Conservation (phyloP, 2,797 vertebrate species). For the Brotula barbata region DNA sequence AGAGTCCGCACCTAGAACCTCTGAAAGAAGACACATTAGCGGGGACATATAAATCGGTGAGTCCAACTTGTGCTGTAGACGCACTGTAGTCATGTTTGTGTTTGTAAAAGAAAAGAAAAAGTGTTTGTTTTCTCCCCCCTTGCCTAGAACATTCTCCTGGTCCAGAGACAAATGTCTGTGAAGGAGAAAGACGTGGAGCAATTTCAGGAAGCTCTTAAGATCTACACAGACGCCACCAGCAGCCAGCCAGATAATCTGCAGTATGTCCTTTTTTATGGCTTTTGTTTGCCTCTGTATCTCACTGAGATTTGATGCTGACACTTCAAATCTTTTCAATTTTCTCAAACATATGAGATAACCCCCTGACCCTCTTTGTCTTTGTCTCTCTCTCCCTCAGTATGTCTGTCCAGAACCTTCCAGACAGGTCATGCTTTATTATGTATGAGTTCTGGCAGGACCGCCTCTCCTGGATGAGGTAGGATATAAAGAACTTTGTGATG, state of each 20-base stretch:
- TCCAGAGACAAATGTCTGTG: constrained; percentile 90
- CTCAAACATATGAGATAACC: constrained; percentile 24
- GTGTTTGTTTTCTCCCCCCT: constrained; percentile 18
- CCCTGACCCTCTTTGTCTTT: not conserved
- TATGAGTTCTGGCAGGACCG: constrained; percentile 82
- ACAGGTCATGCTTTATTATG: constrained; percentile 82
- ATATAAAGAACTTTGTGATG: constrained; percentile 11
- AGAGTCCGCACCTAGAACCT: constrained; percentile 89
- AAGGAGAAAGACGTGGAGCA: constrained; percentile 80
- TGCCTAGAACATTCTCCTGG: constrained; percentile 87
- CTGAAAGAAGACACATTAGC: constrained; percentile 82
- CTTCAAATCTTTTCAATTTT: constrained; percentile 29
- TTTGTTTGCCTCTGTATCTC: constrained; percentile 12
- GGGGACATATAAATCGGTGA: constrained; percentile 84
- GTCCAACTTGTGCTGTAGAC: constrained; percentile 39
- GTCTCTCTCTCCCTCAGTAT: constrained; percentile 69
- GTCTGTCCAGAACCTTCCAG: constrained; percentile 85
- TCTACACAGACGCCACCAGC: constrained; percentile 84
- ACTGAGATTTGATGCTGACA: constrained; percentile 27
- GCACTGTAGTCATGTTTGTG: not conserved
- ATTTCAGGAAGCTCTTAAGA: constrained; percentile 84
- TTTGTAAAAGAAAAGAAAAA: not conserved
- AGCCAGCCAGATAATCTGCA: constrained; percentile 88
- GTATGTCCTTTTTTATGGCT: constrained; percentile 67
- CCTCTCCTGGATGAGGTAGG: constrained; percentile 81